These are phyloP conservation scores for Euborellia annulipes DNA, from an alignment of 1,140 invertebrate genomes.

Conservation along the genomic window DNA sequence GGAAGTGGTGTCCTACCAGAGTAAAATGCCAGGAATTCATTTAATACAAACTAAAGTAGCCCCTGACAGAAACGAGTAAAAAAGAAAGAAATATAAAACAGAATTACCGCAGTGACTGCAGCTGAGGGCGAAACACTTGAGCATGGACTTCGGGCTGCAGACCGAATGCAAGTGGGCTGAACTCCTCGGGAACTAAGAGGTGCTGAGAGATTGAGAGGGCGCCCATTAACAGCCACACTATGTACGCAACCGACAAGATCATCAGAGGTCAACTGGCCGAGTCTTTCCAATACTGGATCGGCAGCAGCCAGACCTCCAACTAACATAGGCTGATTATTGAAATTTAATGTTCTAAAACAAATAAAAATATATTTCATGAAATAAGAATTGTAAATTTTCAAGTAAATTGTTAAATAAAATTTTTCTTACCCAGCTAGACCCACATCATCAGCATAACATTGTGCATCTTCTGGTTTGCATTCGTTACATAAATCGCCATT, in stretches of 20 bases:
- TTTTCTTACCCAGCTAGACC: slow-evolving; percentile 62
- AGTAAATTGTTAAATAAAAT: not conserved
- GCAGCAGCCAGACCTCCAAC: slow-evolving; percentile 72
- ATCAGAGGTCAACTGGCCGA: slow-evolving; percentile 76
- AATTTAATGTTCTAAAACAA: slow-evolving; percentile 67
- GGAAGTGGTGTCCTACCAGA: no score
- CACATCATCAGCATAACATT: slow-evolving; percentile 67
- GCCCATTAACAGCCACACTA: slow-evolving; percentile 73
- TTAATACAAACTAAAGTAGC: no score
- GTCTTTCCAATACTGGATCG: slow-evolving; percentile 67
- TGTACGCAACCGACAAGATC: slow-evolving; percentile 88
- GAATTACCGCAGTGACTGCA: no score
- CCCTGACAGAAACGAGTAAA: no score
- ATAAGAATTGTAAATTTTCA: slow-evolving; percentile 9
- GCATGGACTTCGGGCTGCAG: no score
- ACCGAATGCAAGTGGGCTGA: slow-evolving; percentile 54
- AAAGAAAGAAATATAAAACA: no score
- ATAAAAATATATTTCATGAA: slow-evolving; percentile 10
- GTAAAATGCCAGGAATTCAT: no score
- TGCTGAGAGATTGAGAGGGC: slow-evolving; percentile 57
- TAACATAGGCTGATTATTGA: slow-evolving; percentile 71
- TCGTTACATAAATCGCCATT: slow-evolving; percentile 74
- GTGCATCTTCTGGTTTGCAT: slow-evolving; percentile 59
- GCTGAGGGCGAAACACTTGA: not conserved
- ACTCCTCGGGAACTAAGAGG: slow-evolving; percentile 55